phyloP scores from a whole-genome alignment of 2,113 vertebrate species.

The Melanocharis versteri region DNA sequence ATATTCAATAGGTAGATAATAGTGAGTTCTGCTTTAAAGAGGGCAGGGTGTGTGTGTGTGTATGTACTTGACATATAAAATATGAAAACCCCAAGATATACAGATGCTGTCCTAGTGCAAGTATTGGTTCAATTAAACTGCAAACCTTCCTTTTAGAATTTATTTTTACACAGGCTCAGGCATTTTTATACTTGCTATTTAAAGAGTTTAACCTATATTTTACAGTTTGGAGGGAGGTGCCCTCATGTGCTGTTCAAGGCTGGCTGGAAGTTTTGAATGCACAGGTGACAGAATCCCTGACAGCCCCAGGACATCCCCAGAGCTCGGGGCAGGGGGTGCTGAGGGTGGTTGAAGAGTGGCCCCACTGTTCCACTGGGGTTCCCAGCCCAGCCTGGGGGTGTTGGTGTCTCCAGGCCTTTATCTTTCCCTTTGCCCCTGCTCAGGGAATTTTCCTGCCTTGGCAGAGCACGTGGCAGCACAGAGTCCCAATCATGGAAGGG shows the following conservation, averaged over 20 bases:
- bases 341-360: not conserved
- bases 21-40: not conserved
- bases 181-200: not conserved
- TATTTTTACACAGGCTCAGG: conserved; percentile 25
- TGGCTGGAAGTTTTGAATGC: not conserved
- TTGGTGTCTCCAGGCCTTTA: not conserved
- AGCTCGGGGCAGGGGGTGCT: not conserved
- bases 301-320: not conserved
- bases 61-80: not conserved
- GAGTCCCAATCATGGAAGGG: rapidly evolving
- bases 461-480: not conserved
- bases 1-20: not conserved
- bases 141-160: conserved; percentile 38
- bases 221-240: not conserved
- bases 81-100: not conserved
- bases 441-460: not conserved
- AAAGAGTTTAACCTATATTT: not conserved
- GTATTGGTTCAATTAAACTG: not conserved
- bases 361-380: not conserved
- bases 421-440: not conserved
- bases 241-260: not conserved
- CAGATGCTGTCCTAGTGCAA: not conserved
- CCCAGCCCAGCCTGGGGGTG: not conserved
- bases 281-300: not conserved
- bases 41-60: rapidly evolving